Percentiles rank a stretch among this genome's conserved stretches.
Evolutionary conservation across 2,888 invertebrate genomes (phyloP).

Genomic region (Chymomyza procnemis): DNA sequence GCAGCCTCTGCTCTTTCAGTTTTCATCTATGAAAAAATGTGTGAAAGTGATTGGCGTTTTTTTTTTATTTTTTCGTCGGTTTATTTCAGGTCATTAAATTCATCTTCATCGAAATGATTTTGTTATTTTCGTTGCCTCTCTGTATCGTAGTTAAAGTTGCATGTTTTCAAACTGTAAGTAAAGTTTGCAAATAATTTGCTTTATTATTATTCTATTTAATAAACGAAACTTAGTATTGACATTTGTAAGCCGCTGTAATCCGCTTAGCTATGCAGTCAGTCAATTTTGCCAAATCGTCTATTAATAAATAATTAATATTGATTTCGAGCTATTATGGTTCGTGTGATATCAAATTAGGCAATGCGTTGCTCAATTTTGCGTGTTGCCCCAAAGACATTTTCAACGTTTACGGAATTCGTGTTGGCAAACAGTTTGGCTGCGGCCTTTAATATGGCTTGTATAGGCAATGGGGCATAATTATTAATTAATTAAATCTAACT

Average conservation of each 20-base stretch:
- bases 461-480: neutral
- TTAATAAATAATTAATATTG: conserved; percentile 50
- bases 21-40: conserved; percentile 66
- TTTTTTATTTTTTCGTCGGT: neutral
- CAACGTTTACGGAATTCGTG: neutral
- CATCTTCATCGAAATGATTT: conserved; percentile 51
- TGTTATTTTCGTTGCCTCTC: conserved; percentile 7
- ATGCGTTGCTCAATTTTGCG: neutral
- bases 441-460: neutral
- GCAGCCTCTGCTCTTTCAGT: conserved; percentile 46
- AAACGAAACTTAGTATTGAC: conserved; percentile 15
- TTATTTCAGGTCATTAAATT: conserved; percentile 64
- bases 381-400: neutral
- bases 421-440: neutral
- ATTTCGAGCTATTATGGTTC: conserved; percentile 21
- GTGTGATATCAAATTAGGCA: conserved; percentile 37
- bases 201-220: neutral
- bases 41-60: conserved; percentile 64
- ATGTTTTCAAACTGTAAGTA: neutral
- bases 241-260: neutral
- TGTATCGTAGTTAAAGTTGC: neutral
- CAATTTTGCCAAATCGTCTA: conserved; percentile 8
- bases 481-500: neutral
- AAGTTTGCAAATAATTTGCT: neutral
- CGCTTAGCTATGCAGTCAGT: neutral